phyloP scores from a whole-genome alignment of 2,888 invertebrate genomes.

The Busseola fusca region DNA sequence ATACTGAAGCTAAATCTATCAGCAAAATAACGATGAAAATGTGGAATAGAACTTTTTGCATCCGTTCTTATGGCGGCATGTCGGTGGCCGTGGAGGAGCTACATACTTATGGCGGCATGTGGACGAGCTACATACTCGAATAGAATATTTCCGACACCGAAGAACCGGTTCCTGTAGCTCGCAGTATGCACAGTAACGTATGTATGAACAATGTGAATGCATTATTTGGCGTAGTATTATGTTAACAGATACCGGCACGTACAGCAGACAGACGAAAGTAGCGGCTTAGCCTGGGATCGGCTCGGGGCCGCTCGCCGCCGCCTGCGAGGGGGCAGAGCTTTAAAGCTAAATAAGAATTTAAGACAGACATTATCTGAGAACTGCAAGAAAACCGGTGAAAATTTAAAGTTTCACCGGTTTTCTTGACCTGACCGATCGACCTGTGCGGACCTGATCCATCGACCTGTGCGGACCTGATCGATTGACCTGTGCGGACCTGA shows the following conservation, averaged over 20 bases:
- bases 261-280: neutral
- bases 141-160: neutral
- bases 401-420: too few species aligned
- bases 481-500: too few species aligned
- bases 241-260: neutral
- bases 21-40: neutral
- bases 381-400: neutral
- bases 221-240: slow-evolving; percentile 3
- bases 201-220: neutral
- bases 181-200: neutral
- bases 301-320: neutral
- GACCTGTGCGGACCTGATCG: too few species aligned
- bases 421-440: too few species aligned
- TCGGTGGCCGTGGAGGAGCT: neutral
- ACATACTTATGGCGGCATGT: neutral
- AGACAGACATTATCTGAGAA: neutral
- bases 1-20: too few species aligned
- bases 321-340: neutral
- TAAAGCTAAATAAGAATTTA: slow-evolving; percentile 6
- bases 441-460: too few species aligned
- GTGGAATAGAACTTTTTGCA: neutral
- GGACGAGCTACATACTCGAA: too few species aligned
- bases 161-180: neutral
- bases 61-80: neutral
- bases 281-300: neutral